Evolutionary conservation across 2,888 invertebrate species (phyloP), one percentile per base, ranked within the genome.

Genomic region (Catocala fraxini): DNA sequence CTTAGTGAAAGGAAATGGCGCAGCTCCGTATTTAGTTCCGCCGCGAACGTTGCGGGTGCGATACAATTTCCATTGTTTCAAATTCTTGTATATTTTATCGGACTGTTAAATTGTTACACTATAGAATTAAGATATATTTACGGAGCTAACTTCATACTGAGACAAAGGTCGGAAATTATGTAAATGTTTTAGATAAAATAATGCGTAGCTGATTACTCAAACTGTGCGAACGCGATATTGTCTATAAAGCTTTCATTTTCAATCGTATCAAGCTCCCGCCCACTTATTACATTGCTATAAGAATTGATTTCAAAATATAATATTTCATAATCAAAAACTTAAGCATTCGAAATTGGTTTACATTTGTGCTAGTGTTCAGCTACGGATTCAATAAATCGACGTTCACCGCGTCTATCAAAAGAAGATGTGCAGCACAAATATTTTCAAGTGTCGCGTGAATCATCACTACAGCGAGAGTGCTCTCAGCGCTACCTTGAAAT

Each of bases 1-100:
- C 51, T 56, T 59, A 68, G 70, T 73, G 73, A 72, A 65, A 75
- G 73, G 62, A 65, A 63, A 65, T 56, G 53, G 53, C 25, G 60
- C 46, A 57, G 61, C 59, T 63, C 51, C 35, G 51, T 41, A 56
- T 51, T 53, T 45, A 64, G 41, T 56, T 59, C 56, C 58, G 48
- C 41, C 47, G 56, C 57, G 53, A 64, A 59, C 34, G 48, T 49
- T 59, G 12, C 33, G 6, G 55, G 39, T 11, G 51, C 53, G 15
- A 59, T 65, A 60, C 7, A 68, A 75, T 63, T 45, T 60, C 53
- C 51, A 57, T 51, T 63, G 59, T 62, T 73, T 48, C 54, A 60
- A 73, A 49, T 56, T 65, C 55, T 75, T 57, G 51, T 56, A 46
- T 48, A 15, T 66, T 73, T 73, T 70, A 76, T 73, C 58, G 53